These are phyloP conservation scores for Drosophila ustulata DNA, from an alignment of 2,888 invertebrate species.

Conservation along the genomic window DNA sequence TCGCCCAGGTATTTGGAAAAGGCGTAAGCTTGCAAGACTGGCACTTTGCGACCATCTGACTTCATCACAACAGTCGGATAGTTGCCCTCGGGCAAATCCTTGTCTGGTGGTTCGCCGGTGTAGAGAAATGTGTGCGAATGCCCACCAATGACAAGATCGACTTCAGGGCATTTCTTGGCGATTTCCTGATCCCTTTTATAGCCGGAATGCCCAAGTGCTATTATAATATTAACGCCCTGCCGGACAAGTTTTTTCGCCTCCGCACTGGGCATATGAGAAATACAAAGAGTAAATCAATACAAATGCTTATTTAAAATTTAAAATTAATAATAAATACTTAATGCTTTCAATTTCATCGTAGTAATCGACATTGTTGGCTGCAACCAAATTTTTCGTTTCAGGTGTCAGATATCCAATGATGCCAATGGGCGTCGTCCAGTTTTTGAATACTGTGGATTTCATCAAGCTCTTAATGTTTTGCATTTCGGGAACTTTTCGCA, in stretches of 20 bases:
- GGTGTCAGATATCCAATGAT: conserved; percentile 14
- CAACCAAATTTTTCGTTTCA: conserved; percentile 4
- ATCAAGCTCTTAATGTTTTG: background rate
- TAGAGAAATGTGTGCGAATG: conserved; percentile 96
- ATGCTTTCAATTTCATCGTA: conserved; percentile 11
- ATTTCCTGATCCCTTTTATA: conserved; percentile 91
- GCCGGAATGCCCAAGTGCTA: conserved; percentile 87
- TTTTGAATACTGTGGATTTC: conserved; percentile 7
- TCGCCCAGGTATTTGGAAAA: conserved; percentile 96
- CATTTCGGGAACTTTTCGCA: conserved; percentile 5
- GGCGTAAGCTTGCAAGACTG: conserved; percentile 95
- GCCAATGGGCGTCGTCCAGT: conserved; percentile 10
- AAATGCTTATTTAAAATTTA: background rate
- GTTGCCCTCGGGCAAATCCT: conserved; percentile 85
- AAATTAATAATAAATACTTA: conserved; percentile 1
- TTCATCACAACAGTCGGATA: conserved; percentile 92
- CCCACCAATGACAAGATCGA: conserved; percentile 95
- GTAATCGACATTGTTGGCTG: background rate
- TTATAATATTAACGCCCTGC: conserved; percentile 21
- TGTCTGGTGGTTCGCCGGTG: conserved; percentile 86
- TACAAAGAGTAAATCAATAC: background rate
- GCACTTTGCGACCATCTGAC: conserved; percentile 89
- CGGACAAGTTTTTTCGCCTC: conserved; percentile 1
- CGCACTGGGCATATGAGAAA: background rate
- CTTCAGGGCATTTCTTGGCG: conserved; percentile 90